phyloP scores from a whole-genome alignment of 2,888 invertebrate species.

The Eupithecia pulchellata region DNA sequence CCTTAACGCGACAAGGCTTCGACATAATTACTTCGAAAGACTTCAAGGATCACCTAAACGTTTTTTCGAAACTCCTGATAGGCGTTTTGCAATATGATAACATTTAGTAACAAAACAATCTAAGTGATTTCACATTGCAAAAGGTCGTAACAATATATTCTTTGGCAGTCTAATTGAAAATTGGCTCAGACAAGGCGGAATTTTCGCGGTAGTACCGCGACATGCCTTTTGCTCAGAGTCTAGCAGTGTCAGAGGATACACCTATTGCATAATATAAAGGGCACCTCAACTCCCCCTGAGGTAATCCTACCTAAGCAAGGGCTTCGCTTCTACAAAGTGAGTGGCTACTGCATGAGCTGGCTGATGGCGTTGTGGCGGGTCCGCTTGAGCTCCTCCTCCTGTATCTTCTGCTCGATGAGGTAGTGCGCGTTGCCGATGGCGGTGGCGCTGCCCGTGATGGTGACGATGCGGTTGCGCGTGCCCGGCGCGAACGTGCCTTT shows the following conservation, averaged over 20 bases:
- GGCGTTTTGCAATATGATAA: neutral
- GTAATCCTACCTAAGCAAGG: neutral
- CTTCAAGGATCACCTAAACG: neutral
- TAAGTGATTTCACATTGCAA: neutral
- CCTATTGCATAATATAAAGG: neutral
- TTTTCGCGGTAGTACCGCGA: too few species aligned
- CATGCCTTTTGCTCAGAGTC: neutral
- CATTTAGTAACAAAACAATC: neutral
- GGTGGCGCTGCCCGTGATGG: conserved; percentile 95
- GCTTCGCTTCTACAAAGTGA: neutral
- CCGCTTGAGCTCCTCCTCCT: conserved; percentile 97
- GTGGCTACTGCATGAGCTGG: conserved; percentile 88
- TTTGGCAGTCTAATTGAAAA: neutral
- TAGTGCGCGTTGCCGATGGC: conserved; percentile 96
- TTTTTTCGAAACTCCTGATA: neutral
- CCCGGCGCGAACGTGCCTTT: conserved; percentile 99
- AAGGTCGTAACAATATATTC: neutral
- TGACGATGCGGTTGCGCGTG: conserved; percentile 98
- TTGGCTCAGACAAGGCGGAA: too few species aligned
- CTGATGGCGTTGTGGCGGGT: conserved; percentile 94
- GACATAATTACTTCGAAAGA: neutral
- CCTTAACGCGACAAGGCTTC: neutral
- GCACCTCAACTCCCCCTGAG: neutral
- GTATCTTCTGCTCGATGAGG: conserved; percentile 98
- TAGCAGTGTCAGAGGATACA: neutral